Base-by-base conservation (phyloP, 2,888 invertebrate genomes). In the Agrilus biguttatus region DNA sequence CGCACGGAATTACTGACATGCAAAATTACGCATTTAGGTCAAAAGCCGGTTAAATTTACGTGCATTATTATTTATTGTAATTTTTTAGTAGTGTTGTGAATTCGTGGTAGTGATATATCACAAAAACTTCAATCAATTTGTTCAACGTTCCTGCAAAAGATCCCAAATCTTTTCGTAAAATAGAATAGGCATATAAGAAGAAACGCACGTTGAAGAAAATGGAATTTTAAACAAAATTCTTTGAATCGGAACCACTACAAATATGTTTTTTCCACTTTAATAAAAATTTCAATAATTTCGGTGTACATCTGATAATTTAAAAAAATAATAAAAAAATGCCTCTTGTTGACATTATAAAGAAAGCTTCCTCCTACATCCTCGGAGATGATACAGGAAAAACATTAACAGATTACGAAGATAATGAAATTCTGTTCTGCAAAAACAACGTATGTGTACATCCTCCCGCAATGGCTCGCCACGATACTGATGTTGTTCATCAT, bases 371-470 rank as follows among this genome's bases (percentile, higher is more conserved):
- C 58, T 83, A 82, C 56, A 84, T 87, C 57, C 69, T 85, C 43
- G 84, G 86, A 39, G 70, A 75, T 37, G 82, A 80, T 47, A 55
- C 55, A 17, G 71, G 70, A 51, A 72, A 74, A 42, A 77, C 74
- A 55, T 71, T 74, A 54, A 72, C 71, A 49, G 72, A 71, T 37
- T 86, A 84, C 59, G 81, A 83, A 61, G 85, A 88, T 66, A 87
- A 87, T 58, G 88, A 88, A 70, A 78, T 85, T 46, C 69, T 88
- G 40, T 88, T 86, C 65, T 87, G 88, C 67, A 96, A 95, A 70
- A 96, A 96, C 65, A 95, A 96, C 67, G 92, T 96, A 33, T 96
- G 95, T 65, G 93, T 96, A 37, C 95, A 96, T 71, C 92, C 93
- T 6, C 89, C 91, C 39, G 83, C 86, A 0, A 74, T 85, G 47